Base-by-base conservation (phyloP, 2,797 vertebrate genomes). In the Huso huso region DNA sequence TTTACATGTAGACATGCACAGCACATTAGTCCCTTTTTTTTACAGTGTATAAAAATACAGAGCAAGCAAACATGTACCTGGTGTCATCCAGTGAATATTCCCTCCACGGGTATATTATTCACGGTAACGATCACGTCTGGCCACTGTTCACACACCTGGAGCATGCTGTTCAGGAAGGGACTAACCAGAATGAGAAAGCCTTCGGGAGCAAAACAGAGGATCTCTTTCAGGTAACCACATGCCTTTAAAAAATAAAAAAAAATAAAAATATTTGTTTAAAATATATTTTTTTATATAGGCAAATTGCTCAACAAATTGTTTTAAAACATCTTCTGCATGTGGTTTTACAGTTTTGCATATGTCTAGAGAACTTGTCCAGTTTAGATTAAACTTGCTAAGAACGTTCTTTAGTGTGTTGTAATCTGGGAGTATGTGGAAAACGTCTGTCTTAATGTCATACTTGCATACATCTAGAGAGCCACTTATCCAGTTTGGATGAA, bases 121-220 rank as follows among this genome's bases (percentile, higher is more conserved):
- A 91, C 71, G 85, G 79, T 18, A 78, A 91, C 13, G 78, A 87
- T 12, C 77, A 75, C 3, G 1, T 86, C 49, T 96, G 95, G 94
- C 83, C 84, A 11, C 77, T 90, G 48, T 95, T 91, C 76, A 82
- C 88, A 48, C 79, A 88, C 65, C 81, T 96, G 67, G 93, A 94
- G 66, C 75, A 11, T 0, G 87, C 90, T 0, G 80, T 95, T 60
- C 84, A 57, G 66, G 89, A 92, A 68, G 94, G 93, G 7, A 73
- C 66, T n/a, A 79, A 73, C 72, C 90, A 89, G 71, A 79, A 78
- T 2, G 81, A 85, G 52, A 75, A 10, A 65, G 82, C 80, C 10
- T 81, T 82, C 51, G 84, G 82, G 65, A 84, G 79, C 59, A 83
- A 75, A 70, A 51, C 71, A 0, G 80, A 79, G 1, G 77, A 88